These are phyloP conservation scores for Ondatra zibethicus DNA, from an alignment of 2,113 vertebrate genomes.

Conservation along the genomic window DNA sequence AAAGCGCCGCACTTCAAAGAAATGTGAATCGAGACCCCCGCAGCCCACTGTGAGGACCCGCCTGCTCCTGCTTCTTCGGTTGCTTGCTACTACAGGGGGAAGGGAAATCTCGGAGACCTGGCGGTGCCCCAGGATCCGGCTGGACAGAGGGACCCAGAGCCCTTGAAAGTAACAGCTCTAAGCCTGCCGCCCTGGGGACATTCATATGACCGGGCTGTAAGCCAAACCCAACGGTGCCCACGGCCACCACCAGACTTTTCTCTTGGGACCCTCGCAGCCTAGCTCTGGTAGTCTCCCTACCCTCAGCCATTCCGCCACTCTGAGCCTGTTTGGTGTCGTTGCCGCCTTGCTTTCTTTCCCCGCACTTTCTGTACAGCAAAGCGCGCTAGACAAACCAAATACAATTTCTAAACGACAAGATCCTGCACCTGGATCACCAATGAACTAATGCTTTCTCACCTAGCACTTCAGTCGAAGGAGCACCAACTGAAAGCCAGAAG, in stretches of 20 bases:
- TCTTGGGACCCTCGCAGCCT: background rate
- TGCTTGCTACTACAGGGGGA: background rate
- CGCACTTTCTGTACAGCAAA: constrained; percentile 17
- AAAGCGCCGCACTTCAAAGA: constrained; percentile 55
- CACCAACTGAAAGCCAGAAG: background rate
- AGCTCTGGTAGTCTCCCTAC: background rate
- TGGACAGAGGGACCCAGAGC: background rate
- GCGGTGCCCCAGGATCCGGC: fast-evolving
- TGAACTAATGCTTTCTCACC: background rate
- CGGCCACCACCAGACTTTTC: background rate
- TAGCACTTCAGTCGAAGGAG: background rate
- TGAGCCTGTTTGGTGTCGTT: background rate
- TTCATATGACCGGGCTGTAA: background rate
- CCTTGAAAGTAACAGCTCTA: background rate
- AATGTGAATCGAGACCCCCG: background rate
- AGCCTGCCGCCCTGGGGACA: background rate
- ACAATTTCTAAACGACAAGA: background rate
- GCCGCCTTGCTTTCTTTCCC: background rate
- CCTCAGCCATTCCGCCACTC: background rate
- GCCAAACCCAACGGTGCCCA: background rate
- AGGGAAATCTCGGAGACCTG: constrained; percentile 7
- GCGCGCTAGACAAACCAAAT: background rate
- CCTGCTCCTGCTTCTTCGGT: background rate
- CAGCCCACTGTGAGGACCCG: background rate
- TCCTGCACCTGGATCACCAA: background rate